phyloP scores from a whole-genome alignment of 2,888 invertebrate species.

The Drosophila mimica region DNA sequence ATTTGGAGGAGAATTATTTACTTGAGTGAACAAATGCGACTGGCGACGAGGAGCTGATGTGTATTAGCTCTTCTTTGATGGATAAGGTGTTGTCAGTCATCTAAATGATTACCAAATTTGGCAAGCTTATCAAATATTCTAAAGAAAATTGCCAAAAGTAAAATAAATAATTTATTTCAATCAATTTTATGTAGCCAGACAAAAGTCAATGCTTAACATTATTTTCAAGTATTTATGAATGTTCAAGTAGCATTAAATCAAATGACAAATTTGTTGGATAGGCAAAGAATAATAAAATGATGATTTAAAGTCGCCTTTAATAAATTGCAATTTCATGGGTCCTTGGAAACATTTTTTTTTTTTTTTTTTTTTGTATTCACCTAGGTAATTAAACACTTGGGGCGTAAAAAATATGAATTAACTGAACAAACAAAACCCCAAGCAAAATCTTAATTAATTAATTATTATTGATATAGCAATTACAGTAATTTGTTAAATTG shows the following conservation, averaged over 20 bases:
- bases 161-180: background rate
- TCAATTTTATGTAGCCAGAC: background rate
- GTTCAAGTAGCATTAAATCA: background rate
- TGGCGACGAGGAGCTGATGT: background rate
- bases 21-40: slow-evolving; percentile 46
- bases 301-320: background rate
- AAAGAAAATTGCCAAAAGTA: slow-evolving; percentile 1
- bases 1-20: slow-evolving; percentile 65
- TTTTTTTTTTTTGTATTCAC: background rate
- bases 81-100: slow-evolving; percentile 38
- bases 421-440: background rate
- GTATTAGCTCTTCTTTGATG: slow-evolving; percentile 51
- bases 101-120: slow-evolving; percentile 33
- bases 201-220: background rate
- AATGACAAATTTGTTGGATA: background rate
- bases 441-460: background rate
- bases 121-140: slow-evolving; percentile 34
- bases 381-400: background rate
- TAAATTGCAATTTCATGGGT: background rate
- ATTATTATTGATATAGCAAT: background rate
- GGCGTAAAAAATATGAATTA: background rate
- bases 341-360: too few species aligned
- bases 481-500: slow-evolving; percentile 1
- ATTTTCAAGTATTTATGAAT: background rate
- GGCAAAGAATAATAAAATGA: background rate